Evolutionary conservation across 2,113 vertebrate species (phyloP).

Genomic region (Calypte anna): DNA sequence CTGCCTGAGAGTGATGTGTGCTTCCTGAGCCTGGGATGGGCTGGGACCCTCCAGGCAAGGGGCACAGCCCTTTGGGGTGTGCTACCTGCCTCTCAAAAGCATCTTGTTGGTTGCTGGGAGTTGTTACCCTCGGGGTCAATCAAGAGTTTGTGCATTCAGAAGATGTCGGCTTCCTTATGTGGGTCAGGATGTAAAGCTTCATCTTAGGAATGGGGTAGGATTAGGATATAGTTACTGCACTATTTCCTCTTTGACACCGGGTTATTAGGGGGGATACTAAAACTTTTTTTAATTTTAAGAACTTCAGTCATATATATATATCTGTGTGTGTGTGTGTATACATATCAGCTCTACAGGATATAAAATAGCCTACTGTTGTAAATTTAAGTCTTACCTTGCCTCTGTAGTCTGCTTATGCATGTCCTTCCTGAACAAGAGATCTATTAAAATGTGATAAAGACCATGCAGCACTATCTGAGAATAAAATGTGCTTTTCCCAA

Average conservation of each 20-base stretch:
- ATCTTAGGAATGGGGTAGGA: background rate
- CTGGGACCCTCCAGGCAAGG: background rate
- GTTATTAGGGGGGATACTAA: background rate
- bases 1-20: rapidly evolving
- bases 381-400: background rate
- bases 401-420: background rate
- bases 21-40: background rate
- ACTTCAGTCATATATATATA: background rate
- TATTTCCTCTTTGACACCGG: background rate
- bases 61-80: rapidly evolving
- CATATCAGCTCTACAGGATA: background rate
- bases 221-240: background rate
- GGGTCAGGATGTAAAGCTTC: background rate
- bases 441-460: background rate
- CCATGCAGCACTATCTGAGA: background rate
- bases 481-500: background rate
- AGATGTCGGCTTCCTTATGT: background rate
- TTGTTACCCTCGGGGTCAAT: background rate
- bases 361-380: background rate
- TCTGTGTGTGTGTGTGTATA: too few species aligned
- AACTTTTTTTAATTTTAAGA: background rate
- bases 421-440: background rate
- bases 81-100: background rate
- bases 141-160: background rate
- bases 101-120: background rate